A percentile compares a stretch with the other conserved stretches of the same genome.
Conservation (phyloP, 2,888 invertebrate species). For the Microctonus brassicae region DNA sequence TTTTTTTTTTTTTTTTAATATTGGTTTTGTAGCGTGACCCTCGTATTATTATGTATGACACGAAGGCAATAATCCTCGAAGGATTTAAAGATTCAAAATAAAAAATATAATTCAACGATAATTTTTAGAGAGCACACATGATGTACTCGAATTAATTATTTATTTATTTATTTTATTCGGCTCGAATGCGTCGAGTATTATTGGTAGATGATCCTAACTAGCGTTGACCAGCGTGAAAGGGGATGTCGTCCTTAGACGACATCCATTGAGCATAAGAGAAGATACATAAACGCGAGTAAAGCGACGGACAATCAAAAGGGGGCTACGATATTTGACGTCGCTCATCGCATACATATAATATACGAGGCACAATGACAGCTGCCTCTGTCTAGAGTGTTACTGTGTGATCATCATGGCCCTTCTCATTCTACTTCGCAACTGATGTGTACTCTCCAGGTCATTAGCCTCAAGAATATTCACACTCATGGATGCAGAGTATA, state of each 20-base stretch:
- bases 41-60: neutral
- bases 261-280: neutral
- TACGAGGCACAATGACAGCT: neutral
- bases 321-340: neutral
- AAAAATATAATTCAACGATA: neutral
- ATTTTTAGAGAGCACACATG: neutral
- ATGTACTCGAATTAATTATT: neutral
- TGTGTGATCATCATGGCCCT: neutral
- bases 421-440: neutral
- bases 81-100: neutral
- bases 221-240: no score
- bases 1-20: neutral
- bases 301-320: neutral
- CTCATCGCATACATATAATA: neutral
- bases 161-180: neutral
- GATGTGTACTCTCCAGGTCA: constrained; percentile 20
- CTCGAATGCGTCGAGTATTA: no score
- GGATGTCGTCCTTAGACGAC: neutral
- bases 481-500: neutral
- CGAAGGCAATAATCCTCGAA: neutral
- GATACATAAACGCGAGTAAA: no score
- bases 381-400: neutral
- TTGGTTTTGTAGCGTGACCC: neutral
- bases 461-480: constrained; percentile 22
- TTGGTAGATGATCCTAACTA: no score